Evolutionary conservation across 2,113 vertebrate genomes (phyloP).

Genomic region (Hippolais icterina): DNA sequence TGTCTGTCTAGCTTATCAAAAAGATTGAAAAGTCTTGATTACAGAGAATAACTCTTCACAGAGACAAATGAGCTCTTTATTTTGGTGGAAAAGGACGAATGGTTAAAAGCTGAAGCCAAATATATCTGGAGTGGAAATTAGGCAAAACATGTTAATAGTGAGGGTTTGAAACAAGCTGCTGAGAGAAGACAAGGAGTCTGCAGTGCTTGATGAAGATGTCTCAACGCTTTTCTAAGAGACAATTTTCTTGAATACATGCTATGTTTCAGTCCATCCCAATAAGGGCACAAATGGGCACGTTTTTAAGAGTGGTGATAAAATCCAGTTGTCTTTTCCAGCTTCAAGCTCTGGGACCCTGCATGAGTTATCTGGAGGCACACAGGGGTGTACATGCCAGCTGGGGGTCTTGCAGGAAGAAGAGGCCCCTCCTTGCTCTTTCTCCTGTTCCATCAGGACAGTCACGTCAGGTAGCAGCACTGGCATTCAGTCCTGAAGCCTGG

Average conservation of each 20-base stretch:
- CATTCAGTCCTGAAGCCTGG: neutral
- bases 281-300: neutral
- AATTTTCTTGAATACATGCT: neutral
- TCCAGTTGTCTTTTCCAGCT: neutral
- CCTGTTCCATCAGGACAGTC: neutral
- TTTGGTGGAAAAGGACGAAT: conserved; percentile 1
- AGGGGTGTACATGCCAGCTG: neutral
- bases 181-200: neutral
- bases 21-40: conserved; percentile 36
- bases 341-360: neutral
- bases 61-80: conserved; percentile 3
- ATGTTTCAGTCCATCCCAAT: neutral
- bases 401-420: neutral
- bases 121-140: neutral
- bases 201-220: neutral
- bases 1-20: neutral
- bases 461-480: neutral
- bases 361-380: rapidly evolving
- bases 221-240: neutral
- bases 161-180: conserved; percentile 6
- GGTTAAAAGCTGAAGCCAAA: conserved; percentile 26
- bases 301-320: neutral
- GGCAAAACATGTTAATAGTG: neutral
- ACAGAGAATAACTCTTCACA: neutral
- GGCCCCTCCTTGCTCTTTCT: neutral